A percentile compares a stretch with the other conserved stretches of the same genome.
Evolutionary conservation across 2,113 vertebrate genomes (phyloP).

Genomic region (Oceanodroma tethys): DNA sequence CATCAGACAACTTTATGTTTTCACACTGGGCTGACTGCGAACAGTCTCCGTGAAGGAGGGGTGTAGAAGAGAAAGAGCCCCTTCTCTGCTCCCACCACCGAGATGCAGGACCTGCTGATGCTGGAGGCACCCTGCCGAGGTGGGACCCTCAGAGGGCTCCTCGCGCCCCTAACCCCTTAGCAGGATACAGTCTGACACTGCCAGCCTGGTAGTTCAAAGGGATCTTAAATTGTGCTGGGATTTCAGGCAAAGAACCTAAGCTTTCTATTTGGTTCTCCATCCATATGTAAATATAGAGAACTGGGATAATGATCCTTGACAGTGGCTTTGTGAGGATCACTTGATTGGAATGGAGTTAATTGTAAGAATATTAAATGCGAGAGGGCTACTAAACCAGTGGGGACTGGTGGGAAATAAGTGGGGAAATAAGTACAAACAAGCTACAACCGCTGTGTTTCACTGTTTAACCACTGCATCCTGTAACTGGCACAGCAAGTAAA

Average conservation of each 20-base stretch:
- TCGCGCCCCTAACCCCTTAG: not conserved
- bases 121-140: not conserved
- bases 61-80: not conserved
- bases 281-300: not conserved
- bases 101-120: not conserved
- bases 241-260: not conserved
- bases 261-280: not conserved
- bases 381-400: not conserved
- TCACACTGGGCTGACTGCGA: not conserved
- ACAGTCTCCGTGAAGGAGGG: not conserved
- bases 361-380: not conserved
- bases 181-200: not conserved
- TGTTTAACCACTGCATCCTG: conserved; percentile 6
- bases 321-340: not conserved
- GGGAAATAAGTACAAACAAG: not conserved
- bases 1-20: not conserved
- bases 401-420: not conserved
- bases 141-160: not conserved
- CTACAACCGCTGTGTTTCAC: not conserved
- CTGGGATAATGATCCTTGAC: not conserved
- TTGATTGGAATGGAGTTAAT: not conserved
- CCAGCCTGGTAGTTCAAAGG: not conserved
- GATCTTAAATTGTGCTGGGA: not conserved
- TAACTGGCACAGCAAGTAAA: conserved; percentile 14
- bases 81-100: not conserved